Conservation (phyloP, 2,113 vertebrate genomes). For the Neodontobutis hainanensis region DNA sequence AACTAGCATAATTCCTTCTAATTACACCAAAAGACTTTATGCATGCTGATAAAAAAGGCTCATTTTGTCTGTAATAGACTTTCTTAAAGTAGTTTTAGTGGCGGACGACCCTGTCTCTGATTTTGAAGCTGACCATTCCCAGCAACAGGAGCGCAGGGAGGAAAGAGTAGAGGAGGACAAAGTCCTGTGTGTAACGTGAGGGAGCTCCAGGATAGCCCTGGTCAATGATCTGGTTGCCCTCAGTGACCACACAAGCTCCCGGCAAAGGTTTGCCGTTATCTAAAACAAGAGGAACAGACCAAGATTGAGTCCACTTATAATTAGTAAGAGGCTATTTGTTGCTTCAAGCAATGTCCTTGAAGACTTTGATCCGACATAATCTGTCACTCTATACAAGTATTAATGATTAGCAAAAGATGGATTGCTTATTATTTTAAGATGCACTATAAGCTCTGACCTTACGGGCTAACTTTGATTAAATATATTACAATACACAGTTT, state of each 20-base stretch:
- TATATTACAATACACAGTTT: too few species aligned
- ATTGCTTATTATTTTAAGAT: too few species aligned
- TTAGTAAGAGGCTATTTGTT: neutral
- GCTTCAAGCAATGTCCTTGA: too few species aligned
- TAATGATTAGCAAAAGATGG: too few species aligned
- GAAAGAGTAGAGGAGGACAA: constrained; percentile 89
- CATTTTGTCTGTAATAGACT: neutral
- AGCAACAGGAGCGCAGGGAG: constrained; percentile 84
- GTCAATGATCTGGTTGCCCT: constrained; percentile 85
- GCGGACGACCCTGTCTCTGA: constrained; percentile 82
- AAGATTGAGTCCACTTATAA: neutral
- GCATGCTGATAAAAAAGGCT: neutral
- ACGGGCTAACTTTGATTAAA: too few species aligned
- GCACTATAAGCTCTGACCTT: too few species aligned
- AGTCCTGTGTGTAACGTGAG: constrained; percentile 82
- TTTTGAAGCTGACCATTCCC: constrained; percentile 87
- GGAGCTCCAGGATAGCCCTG: constrained; percentile 82
- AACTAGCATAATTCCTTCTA: neutral
- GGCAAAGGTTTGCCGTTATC: constrained; percentile 49
- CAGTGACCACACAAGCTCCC: constrained; percentile 73
- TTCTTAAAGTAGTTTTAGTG: constrained; percentile 65
- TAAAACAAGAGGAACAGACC: constrained; percentile 27
- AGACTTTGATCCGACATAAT: too few species aligned
- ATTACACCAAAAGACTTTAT: neutral
- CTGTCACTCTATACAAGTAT: too few species aligned